A percentile compares a stretch with the other conserved stretches of the same genome.
These are phyloP conservation scores for Ridgeia piscesae DNA, from an alignment of 1,140 invertebrate genomes.

Conservation along the genomic window DNA sequence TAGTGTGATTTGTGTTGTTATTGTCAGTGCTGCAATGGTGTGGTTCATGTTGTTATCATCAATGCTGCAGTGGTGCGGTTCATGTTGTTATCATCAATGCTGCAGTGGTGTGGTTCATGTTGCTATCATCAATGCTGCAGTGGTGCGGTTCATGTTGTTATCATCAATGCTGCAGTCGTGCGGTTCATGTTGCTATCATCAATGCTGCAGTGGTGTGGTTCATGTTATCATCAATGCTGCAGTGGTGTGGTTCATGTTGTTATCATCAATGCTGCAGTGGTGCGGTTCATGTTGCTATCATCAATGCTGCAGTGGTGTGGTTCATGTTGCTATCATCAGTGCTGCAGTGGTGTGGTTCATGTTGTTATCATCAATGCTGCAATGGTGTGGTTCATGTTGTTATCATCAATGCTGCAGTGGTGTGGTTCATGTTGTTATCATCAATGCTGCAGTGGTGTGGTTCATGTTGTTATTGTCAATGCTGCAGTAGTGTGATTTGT, in stretches of 20 bases:
- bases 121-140: too few species aligned
- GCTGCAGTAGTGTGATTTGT: background rate
- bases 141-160: too few species aligned
- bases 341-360: background rate
- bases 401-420: background rate
- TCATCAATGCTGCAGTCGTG: too few species aligned
- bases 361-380: background rate
- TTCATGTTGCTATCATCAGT: too few species aligned
- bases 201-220: background rate
- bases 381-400: too few species aligned
- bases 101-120: too few species aligned
- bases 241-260: too few species aligned
- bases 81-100: background rate
- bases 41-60: too few species aligned
- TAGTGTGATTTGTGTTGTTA: background rate
- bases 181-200: too few species aligned
- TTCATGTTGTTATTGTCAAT: background rate
- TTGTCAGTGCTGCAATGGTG: background rate
- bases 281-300: background rate
- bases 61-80: background rate
- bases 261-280: background rate
- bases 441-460: background rate
- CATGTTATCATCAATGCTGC: background rate
- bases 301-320: background rate
- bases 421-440: background rate